Conservation (phyloP, 2,797 vertebrate genomes). For the Liparis tanakae region DNA sequence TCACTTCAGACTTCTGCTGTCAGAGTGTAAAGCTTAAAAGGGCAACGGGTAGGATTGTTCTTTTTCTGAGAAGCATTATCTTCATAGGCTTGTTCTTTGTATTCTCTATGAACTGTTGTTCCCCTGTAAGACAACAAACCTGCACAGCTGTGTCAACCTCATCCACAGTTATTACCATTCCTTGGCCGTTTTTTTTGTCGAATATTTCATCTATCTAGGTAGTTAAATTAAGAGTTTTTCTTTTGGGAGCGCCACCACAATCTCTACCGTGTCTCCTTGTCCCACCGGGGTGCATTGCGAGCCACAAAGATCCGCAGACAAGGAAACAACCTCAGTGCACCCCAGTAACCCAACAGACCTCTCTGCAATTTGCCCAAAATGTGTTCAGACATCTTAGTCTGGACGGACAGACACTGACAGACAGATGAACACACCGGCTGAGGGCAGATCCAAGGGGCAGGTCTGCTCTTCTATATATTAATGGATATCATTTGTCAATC, state of each 20-base stretch:
- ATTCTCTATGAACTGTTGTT: not conserved
- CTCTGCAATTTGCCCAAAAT: not conserved
- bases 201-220: not conserved
- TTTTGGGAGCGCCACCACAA: too few relatives aligned
- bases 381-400: not conserved
- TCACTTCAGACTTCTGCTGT: constrained; percentile 11
- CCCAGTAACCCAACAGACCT: too few relatives aligned
- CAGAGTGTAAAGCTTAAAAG: constrained; percentile 29
- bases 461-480: not conserved
- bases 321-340: too few relatives aligned
- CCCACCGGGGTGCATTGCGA: too few relatives aligned
- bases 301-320: too few relatives aligned
- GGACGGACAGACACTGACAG: not conserved
- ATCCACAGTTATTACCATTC: too few relatives aligned
- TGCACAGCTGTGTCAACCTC: not conserved
- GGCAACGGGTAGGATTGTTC: constrained; percentile 28
- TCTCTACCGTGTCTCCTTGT: too few relatives aligned
- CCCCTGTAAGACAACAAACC: not conserved
- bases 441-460: not conserved
- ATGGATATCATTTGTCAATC: not conserved
- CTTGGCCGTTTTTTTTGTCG: not conserved
- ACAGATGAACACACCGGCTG: too few relatives aligned
- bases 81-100: not conserved
- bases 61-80: not conserved
- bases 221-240: not conserved